Evolutionary conservation across 2,797 vertebrate genomes (phyloP).

Genomic region (Geotrypetes seraphini): DNA sequence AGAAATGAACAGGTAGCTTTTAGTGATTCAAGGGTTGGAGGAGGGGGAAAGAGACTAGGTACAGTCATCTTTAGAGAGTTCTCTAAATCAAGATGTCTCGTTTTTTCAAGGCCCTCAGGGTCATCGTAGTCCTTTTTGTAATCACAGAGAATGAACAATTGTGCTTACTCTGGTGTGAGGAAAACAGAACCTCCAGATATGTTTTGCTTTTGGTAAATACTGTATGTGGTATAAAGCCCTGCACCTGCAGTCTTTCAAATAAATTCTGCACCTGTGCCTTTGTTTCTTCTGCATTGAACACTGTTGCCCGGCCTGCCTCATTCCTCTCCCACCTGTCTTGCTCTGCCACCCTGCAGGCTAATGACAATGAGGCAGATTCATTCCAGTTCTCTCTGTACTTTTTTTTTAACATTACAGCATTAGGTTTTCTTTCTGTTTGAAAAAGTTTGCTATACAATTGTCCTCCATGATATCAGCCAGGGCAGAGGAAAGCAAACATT

Average conservation of each 20-base stretch:
- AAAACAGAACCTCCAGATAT: slow-evolving; percentile 21
- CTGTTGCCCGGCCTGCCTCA: slow-evolving; percentile 36
- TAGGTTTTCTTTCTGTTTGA: slow-evolving; percentile 13
- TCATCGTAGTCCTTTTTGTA: too few relatives aligned
- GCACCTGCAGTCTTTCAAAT: slow-evolving; percentile 24
- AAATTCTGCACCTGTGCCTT: slow-evolving; percentile 52
- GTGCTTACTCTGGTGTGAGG: too few relatives aligned
- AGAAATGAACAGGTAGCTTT: too few relatives aligned
- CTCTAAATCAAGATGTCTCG: too few relatives aligned
- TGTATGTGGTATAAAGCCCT: slow-evolving; percentile 20
- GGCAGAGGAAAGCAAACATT: neutral
- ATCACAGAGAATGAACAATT: too few relatives aligned
- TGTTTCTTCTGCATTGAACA: slow-evolving; percentile 47
- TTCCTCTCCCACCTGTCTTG: slow-evolving; percentile 39
- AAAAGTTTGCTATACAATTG: neutral
- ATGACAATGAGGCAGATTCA: slow-evolving; percentile 15
- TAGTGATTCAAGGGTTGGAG: too few relatives aligned
- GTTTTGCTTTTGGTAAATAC: slow-evolving; percentile 40
- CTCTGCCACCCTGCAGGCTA: slow-evolving; percentile 22
- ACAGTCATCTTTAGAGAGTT: too few relatives aligned
- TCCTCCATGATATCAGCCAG: neutral
- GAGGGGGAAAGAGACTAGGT: too few relatives aligned
- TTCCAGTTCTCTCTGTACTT: slow-evolving; percentile 24
- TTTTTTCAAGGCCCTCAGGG: too few relatives aligned
- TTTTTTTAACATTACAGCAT: neutral